A percentile compares a stretch with the other conserved stretches of the same genome.
phyloP scores from a whole-genome alignment of 1,140 invertebrate genomes.

The Episyrphus balteatus region DNA sequence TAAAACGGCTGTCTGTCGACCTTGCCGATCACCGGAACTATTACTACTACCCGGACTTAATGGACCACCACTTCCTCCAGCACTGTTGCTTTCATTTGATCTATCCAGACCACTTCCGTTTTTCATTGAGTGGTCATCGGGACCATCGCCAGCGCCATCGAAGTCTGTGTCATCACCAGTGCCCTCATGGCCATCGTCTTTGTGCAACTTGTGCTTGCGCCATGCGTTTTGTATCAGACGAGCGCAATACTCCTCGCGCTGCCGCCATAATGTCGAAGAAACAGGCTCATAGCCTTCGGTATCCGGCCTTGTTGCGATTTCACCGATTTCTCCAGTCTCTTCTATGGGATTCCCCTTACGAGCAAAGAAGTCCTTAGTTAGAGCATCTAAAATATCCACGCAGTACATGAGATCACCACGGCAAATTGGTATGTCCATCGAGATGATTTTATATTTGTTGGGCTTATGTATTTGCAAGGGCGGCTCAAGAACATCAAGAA shows the following conservation, averaged over 20 bases:
- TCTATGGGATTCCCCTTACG: conserved; percentile 87
- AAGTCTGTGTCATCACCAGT: conserved; percentile 16
- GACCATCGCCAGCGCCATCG: conserved; percentile 6
- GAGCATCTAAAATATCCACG: conserved; percentile 92
- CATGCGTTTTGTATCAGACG: conserved; percentile 89
- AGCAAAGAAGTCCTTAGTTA: conserved; percentile 93
- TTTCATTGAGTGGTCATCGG: background rate
- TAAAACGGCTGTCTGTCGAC: conserved; percentile 64
- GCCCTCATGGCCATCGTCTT: conserved; percentile 39
- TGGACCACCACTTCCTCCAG: conserved; percentile 9
- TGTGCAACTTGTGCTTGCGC: conserved; percentile 69
- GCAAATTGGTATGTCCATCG: conserved; percentile 97
- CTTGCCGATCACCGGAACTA: conserved; percentile 20
- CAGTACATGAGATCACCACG: conserved; percentile 94
- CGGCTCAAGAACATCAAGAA: conserved; percentile 87
- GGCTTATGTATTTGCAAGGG: conserved; percentile 94
- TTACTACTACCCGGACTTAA: conserved; percentile 23
- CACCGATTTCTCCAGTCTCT: conserved; percentile 71
- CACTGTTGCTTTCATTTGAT: background rate
- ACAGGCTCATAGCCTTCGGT: conserved; percentile 84
- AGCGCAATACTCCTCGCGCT: conserved; percentile 92
- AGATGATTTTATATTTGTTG: conserved; percentile 97
- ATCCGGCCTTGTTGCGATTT: conserved; percentile 66
- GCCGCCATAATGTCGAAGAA: conserved; percentile 84
- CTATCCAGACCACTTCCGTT: conserved; percentile 26